Base-by-base conservation (phyloP, 2,888 invertebrate species). In the Lithophane socia region DNA sequence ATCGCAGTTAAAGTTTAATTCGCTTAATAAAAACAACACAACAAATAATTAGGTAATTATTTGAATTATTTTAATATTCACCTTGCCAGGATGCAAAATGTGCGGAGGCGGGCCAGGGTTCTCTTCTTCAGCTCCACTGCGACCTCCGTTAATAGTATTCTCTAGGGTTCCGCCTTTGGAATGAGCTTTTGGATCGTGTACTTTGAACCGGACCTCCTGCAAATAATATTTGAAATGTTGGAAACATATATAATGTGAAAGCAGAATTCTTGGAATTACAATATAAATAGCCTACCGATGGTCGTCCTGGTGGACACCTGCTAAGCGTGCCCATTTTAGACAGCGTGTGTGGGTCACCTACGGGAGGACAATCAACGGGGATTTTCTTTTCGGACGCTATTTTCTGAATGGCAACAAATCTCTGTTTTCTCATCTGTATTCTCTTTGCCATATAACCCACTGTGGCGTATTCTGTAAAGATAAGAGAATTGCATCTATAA, bases 371-470 rank as follows among this genome's bases (percentile, higher is more conserved):
- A 93, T 98, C 98, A 87, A 98, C 98, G 90, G 98, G 94, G 87
- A 98, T 97, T 96, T 99, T 99, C 97, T 99, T 99, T 96, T 99
- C 98, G 92, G 99, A 98, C 86, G 98, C 98, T 94, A 99, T 98
- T 97, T 99, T 99, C 94, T 99, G 99, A 91, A 98, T 98, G 81
- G 98, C 98, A 94, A 98, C 97, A 96, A 99, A 98, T 94, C 99
- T 98, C 95, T 98, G 99, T 97, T 99, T 99, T 94, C 99, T 97
- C 99, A 99, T 99, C 96, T 99, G 99, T 96, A 99, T 99, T 96
- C 99, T 97, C 97, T 99, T 99, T 89, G 99, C 99, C 98, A 99
- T 99, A 97, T 99, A 99, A 88, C 99, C 99, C 90, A 99, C 99
- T 87, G 99, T 99, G 87, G 99, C 99, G 96, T 99, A 99, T 97